Percentiles rank a stretch among this genome's conserved stretches.
phyloP scores from a whole-genome alignment of 2,888 invertebrate genomes.

The Phyto melanocephala region DNA sequence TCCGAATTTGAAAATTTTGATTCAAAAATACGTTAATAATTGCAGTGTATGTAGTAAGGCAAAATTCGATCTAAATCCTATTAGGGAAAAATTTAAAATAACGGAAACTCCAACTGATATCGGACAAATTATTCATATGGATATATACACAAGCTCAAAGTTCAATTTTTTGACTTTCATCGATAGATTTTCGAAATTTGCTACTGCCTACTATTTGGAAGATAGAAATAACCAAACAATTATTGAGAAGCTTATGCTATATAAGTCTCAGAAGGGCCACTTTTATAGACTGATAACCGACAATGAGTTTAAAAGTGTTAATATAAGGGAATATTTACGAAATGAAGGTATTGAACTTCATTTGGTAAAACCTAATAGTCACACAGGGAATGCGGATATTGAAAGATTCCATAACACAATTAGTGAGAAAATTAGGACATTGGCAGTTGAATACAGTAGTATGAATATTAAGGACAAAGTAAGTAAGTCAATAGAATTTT shows the following conservation, averaged over 20 bases:
- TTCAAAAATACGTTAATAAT: too few relatives aligned
- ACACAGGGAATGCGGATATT: too few relatives aligned
- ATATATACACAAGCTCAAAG: too few relatives aligned
- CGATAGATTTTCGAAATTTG: constrained; percentile 63
- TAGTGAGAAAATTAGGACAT: constrained; percentile 48
- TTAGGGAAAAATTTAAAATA: not conserved
- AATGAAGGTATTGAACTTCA: constrained; percentile 15
- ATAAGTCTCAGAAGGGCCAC: constrained; percentile 14
- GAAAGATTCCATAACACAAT: constrained; percentile 39
- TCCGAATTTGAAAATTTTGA: too few relatives aligned
- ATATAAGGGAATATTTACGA: constrained; percentile 5
- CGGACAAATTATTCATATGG: constrained; percentile 28
- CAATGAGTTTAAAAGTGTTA: constrained; percentile 41
- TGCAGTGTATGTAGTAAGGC: too few relatives aligned
- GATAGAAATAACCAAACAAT: constrained; percentile 48
- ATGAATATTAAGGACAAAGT: not conserved
- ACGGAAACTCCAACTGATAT: constrained; percentile 19
- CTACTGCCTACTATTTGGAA: constrained; percentile 56
- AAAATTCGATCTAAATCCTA: constrained; percentile 21
- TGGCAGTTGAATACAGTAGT: not conserved
- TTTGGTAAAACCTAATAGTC: too few relatives aligned
- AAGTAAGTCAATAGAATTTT: constrained; percentile 16
- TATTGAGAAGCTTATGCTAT: constrained; percentile 30
- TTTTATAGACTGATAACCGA: constrained; percentile 27
- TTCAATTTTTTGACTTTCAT: constrained; percentile 57